phyloP scores from a whole-genome alignment of 2,797 vertebrate species.

The Pterois miles region DNA sequence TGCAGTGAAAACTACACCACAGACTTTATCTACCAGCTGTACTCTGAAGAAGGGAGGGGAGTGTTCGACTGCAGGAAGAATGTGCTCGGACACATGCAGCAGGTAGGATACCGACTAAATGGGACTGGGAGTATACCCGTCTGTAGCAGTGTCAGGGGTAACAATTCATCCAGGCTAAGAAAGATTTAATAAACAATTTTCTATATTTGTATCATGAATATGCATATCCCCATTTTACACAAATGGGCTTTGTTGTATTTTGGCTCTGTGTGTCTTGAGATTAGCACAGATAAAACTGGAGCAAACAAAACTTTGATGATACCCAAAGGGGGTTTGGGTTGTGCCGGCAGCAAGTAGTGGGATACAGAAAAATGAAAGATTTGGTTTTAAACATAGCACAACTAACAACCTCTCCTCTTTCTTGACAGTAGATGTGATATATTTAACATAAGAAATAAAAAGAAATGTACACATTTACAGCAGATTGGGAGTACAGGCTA shows the following conservation, averaged over 20 bases:
- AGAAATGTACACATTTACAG: background rate
- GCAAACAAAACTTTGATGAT: constrained; percentile 51
- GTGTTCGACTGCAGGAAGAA: constrained; percentile 99
- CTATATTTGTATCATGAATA: constrained; percentile 37
- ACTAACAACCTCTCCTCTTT: background rate
- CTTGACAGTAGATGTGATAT: background rate
- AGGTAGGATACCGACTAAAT: constrained; percentile 81
- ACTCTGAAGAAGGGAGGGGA: constrained; percentile 94
- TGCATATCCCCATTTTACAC: constrained; percentile 18
- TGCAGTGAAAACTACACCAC: constrained; percentile 95
- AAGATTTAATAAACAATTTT: constrained; percentile 23
- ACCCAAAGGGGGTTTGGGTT: background rate
- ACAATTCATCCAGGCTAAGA: background rate
- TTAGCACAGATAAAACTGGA: constrained; percentile 55
- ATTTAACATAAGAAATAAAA: background rate
- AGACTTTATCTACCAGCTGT: constrained; percentile 98
- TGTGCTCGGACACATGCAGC: constrained; percentile 98
- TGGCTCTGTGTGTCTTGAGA: constrained; percentile 50
- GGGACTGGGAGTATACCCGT: background rate
- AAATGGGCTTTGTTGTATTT: constrained; percentile 54
- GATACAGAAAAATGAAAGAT: constrained; percentile 2
- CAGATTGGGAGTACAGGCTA: background rate
- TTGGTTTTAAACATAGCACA: constrained; percentile 10
- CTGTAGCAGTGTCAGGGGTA: background rate
- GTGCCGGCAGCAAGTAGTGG: constrained; percentile 7